Evolutionary conservation across 2,888 invertebrate species (phyloP), one percentile per base, ranked within the genome.

Genomic region (Euzophera pinguis): DNA sequence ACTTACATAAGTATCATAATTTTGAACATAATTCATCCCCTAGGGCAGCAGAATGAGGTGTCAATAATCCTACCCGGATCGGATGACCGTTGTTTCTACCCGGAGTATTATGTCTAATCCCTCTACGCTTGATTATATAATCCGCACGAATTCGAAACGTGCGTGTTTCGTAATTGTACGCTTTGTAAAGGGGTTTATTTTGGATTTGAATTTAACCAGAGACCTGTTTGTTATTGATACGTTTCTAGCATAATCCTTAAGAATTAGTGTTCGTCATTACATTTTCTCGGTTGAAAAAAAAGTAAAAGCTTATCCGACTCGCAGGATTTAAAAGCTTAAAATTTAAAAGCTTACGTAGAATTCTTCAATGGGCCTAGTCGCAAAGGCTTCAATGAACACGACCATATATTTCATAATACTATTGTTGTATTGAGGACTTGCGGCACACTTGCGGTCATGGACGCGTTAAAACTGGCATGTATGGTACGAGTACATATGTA

Each of bases 31-130:
- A 32, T 32, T 13, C 14, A 16, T 14, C 10, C 45, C 45, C 37
- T 47, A 8, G 35, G 37, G 47, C 29, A 17, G n/a, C 37, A 34
- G 35, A 34, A 50, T 22, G 42, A 34, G 56, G 57, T 57, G 70
- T 59, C 60, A 54, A 58, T 78, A 75, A 79, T 77, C 75, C 73
- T 55, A 52, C 60, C 59, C 60, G 61, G 63, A 59, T 68, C 66
- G 71, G 69, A 73, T 74, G 71, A 69, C 70, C 57, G 65, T 66
- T 65, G 71, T 64, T 69, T 73, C 71, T 73, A 75, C 77, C 73
- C 64, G 57, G 62, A 61, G 62, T 69, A 72, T 65, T 62, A 56
- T 63, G 56, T 62, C 64, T 75, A 74, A 71, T 69, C 68, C 67
- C 49, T 53, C 50, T 55, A 59, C 66, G 65, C 65, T 68, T 70